phyloP scores from a whole-genome alignment of 2,797 vertebrate genomes.

The Heliangelus exortis region DNA sequence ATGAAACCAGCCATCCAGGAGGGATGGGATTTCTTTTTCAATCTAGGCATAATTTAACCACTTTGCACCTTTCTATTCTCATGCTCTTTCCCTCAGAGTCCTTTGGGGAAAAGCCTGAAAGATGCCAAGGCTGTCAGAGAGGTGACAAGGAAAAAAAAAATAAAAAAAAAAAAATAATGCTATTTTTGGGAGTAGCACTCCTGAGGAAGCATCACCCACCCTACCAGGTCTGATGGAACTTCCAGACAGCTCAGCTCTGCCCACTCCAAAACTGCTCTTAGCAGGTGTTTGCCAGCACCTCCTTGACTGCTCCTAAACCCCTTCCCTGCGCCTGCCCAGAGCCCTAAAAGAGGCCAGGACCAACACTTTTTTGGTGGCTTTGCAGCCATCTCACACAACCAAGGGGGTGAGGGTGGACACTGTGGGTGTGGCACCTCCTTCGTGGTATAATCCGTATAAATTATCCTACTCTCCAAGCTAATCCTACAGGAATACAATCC shows the following conservation, averaged over 20 bases:
- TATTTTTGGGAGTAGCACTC: no score
- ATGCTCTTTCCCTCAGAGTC: not conserved
- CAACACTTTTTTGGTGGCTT: accelerated
- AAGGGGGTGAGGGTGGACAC: accelerated
- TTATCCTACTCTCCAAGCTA: not conserved
- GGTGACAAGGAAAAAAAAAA: accelerated
- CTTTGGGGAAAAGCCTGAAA: not conserved
- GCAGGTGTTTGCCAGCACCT: not conserved
- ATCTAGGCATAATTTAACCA: not conserved
- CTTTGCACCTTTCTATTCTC: not conserved
- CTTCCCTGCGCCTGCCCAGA: accelerated
- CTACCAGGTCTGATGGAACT: not conserved
- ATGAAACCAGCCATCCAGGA: not conserved
- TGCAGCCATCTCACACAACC: not conserved
- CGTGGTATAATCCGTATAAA: not conserved
- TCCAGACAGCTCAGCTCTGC: not conserved
- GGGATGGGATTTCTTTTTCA: not conserved
- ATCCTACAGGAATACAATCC: not conserved
- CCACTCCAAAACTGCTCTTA: not conserved
- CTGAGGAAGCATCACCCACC: no score
- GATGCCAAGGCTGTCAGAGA: no score
- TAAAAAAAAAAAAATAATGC: no score
- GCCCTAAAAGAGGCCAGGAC: not conserved
- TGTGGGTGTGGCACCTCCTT: not conserved
- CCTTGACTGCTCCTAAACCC: not conserved